A percentile compares a stretch with the other conserved stretches of the same genome.
phyloP scores from a whole-genome alignment of 2,113 vertebrate species.

The Solenodon paradoxus region DNA sequence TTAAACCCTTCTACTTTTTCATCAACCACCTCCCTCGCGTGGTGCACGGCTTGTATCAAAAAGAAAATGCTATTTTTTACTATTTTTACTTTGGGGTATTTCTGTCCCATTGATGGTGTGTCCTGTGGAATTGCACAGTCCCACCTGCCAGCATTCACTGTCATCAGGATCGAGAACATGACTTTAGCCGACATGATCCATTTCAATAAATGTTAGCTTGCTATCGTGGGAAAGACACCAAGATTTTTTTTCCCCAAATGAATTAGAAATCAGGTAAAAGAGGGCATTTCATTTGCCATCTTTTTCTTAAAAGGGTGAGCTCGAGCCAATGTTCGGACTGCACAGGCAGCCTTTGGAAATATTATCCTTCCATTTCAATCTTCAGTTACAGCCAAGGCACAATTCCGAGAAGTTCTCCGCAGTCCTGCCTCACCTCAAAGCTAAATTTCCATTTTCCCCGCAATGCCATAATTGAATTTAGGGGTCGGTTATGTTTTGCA shows the following conservation, averaged over 20 bases:
- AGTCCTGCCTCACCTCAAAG: constrained; percentile 72
- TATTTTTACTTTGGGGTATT: not conserved
- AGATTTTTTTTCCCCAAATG: not conserved
- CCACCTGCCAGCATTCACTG: not conserved
- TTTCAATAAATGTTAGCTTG: not conserved
- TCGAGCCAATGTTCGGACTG: not conserved
- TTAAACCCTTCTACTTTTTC: constrained; percentile 76
- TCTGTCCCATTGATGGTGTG: not conserved
- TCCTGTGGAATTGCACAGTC: not conserved
- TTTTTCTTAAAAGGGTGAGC: constrained; percentile 1
- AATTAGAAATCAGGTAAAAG: not conserved
- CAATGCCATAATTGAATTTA: constrained; percentile 80
- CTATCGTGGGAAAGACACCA: not conserved
- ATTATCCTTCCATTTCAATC: constrained; percentile 45
- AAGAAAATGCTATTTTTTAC: constrained; percentile 39
- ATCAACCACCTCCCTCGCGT: constrained; percentile 79
- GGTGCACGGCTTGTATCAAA: not conserved
- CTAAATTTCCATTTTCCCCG: constrained; percentile 70
- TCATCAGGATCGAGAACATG: not conserved
- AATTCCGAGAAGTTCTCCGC: constrained; percentile 61
- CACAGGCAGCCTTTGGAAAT: constrained; percentile 31
- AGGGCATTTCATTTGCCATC: not conserved
- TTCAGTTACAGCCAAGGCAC: constrained; percentile 44
- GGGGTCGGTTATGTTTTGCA: constrained; percentile 77
- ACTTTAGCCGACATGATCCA: not conserved